Evolutionary conservation across 2,113 vertebrate species (phyloP).

Genomic region (Ariopsis seemanni): DNA sequence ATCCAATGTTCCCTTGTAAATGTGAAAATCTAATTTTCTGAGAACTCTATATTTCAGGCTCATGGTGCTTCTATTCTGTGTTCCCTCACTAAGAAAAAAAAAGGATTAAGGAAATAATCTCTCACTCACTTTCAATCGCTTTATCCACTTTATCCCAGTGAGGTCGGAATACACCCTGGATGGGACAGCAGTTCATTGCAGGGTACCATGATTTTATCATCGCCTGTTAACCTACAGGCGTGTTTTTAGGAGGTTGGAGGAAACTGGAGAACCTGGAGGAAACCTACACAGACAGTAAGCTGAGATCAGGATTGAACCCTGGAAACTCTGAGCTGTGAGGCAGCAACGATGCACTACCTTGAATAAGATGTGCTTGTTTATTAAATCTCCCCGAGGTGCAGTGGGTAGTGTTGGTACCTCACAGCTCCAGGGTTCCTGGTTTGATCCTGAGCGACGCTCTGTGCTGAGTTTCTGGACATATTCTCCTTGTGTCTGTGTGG

Average conservation of each 20-base stretch:
- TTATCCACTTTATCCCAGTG: background rate
- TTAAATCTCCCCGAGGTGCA: background rate
- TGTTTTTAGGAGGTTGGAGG: background rate
- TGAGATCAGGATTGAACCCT: background rate
- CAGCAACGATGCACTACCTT: background rate
- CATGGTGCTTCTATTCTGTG: background rate
- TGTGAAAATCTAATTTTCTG: too few relatives aligned
- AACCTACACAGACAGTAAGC: background rate
- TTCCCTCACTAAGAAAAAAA: background rate
- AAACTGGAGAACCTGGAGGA: background rate
- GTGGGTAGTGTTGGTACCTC: background rate
- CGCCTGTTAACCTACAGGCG: background rate
- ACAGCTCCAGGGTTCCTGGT: background rate
- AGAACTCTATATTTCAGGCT: background rate
- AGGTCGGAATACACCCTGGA: background rate
- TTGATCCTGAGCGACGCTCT: background rate
- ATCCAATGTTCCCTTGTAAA: background rate
- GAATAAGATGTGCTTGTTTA: background rate
- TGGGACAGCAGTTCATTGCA: background rate
- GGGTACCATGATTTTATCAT: background rate
- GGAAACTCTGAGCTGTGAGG: background rate
- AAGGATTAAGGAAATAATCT: background rate
- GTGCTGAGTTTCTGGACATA: background rate
- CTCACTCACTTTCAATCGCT: background rate
- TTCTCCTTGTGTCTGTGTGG: background rate